phyloP scores from a whole-genome alignment of 2,888 invertebrate species.

The Orthosia gothica region DNA sequence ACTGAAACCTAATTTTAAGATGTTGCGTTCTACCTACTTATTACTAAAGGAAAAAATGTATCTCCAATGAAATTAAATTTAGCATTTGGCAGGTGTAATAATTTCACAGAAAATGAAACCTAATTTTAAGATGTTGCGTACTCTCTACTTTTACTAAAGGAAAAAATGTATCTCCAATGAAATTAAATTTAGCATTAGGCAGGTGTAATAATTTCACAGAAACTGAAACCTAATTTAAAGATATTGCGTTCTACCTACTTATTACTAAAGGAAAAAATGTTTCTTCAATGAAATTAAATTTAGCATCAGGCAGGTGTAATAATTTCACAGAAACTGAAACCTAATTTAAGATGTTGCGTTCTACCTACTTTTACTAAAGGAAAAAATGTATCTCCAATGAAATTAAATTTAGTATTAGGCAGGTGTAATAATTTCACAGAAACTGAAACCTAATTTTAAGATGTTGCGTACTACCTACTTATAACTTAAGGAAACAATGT shows the following conservation, averaged over 20 bases:
- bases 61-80: not conserved
- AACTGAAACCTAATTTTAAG: conserved; percentile 23
- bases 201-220: conserved; percentile 10
- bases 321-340: conserved; percentile 40
- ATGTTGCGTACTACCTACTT: not conserved
- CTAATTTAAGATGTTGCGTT: not conserved
- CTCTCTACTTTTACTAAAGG: too few species aligned
- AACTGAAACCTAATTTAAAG: conserved; percentile 23
- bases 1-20: conserved; percentile 20
- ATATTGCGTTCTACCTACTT: not conserved
- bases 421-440: conserved; percentile 9
- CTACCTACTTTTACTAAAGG: too few species aligned
- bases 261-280: not conserved
- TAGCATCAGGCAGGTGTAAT: too few species aligned
- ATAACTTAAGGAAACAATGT: not conserved
- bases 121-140: not conserved
- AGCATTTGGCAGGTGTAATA: not conserved
- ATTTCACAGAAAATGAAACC: conserved; percentile 39
- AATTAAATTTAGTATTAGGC: too few species aligned
- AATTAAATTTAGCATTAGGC: too few species aligned
- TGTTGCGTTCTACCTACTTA: not conserved
- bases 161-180: too few species aligned
- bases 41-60: not conserved
- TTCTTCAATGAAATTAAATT: not conserved
- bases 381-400: too few species aligned